Base-by-base conservation (phyloP, 2,797 vertebrate species). In the Sparidentex hasta region DNA sequence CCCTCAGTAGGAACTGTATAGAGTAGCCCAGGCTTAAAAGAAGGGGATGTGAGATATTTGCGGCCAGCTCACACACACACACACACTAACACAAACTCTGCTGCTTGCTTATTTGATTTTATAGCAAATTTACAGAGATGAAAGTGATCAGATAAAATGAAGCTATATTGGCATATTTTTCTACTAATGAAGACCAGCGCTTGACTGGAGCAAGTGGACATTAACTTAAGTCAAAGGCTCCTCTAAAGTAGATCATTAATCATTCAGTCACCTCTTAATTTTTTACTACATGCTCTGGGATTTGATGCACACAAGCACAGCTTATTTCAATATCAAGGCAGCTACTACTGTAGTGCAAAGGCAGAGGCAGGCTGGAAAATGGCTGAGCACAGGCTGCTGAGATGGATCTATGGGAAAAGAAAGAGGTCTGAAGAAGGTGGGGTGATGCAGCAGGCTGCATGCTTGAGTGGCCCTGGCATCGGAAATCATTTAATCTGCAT, bases 401-500 rank as follows among this genome's bases (percentile, higher is more conserved):
- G 68, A 76, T 50, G 33, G 80, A 67, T 78, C 69, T 78, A 61
- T 46, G 64, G 61, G 56, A 66, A 78, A 59, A 78, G 47, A 78
- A 61, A 66, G 29, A 59, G 64, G 61, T 56, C 69, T 84, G 4
- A 70, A 78, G 63, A 80, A 85, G 86, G 79, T 77, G 33, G 70
- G 70, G 52, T 65, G 68, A 33, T 57, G 63, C 66, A 74, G 81
- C n/a, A 27, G 77, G 82, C 82, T 82, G 48, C 83, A 93, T 50
- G 86, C 88, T 77, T 65, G 74, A 93, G 76, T 85, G 89, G 78
- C 79, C 81, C 65, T 56, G 44, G 74, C 89, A 91, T 94, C 52
- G 84, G 91, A 94, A 94, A 95, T 94, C 91, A 92, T 95, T 95
- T 92, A 89, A 93, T 94, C 92, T 94, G 92, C 87, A 93, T 93